Percentiles rank a stretch among this genome's conserved stretches.
These are phyloP conservation scores for Neomorphus geoffroyi DNA, from an alignment of 2,797 vertebrate genomes.

Conservation along the genomic window DNA sequence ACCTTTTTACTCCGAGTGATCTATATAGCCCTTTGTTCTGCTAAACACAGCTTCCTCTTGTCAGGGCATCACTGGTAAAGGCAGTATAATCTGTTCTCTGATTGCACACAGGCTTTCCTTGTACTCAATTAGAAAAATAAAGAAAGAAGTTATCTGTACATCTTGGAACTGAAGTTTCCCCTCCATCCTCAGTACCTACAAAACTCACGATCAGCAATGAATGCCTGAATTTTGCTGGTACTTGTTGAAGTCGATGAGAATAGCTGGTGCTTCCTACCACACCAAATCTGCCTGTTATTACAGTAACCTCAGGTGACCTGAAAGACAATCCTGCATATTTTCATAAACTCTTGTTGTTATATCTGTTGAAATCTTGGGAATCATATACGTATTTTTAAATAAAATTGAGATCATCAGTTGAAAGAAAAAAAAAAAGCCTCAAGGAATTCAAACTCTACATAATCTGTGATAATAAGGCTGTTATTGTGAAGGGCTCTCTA, in stretches of 20 bases:
- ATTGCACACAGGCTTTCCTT: slow-evolving; percentile 28
- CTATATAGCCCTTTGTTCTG: slow-evolving; percentile 59
- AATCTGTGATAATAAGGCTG: slow-evolving; percentile 67
- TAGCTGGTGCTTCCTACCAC: neutral
- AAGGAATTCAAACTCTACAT: slow-evolving; percentile 20
- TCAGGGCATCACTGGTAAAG: slow-evolving; percentile 13
- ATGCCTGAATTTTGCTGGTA: slow-evolving; percentile 4
- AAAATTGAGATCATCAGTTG: neutral
- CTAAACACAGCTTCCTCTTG: slow-evolving; percentile 44
- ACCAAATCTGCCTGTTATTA: neutral
- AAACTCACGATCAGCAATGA: neutral
- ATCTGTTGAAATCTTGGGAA: neutral
- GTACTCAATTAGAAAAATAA: slow-evolving; percentile 44
- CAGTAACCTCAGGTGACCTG: slow-evolving; percentile 32
- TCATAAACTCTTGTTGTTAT: neutral
- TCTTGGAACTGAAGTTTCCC: neutral
- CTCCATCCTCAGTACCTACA: neutral
- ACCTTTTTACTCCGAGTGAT: slow-evolving; percentile 49
- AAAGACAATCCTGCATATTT: neutral
- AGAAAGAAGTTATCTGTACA: slow-evolving; percentile 52
- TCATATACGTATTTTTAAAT: neutral
- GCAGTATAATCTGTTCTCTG: slow-evolving; percentile 58
- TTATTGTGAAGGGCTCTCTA: slow-evolving; percentile 62
- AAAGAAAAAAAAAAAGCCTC: neutral
- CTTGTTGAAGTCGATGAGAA: neutral